Percentiles rank a stretch among this genome's conserved stretches.
Evolutionary conservation across 2,888 invertebrate genomes (phyloP).

Genomic region (Nasonia oneida): DNA sequence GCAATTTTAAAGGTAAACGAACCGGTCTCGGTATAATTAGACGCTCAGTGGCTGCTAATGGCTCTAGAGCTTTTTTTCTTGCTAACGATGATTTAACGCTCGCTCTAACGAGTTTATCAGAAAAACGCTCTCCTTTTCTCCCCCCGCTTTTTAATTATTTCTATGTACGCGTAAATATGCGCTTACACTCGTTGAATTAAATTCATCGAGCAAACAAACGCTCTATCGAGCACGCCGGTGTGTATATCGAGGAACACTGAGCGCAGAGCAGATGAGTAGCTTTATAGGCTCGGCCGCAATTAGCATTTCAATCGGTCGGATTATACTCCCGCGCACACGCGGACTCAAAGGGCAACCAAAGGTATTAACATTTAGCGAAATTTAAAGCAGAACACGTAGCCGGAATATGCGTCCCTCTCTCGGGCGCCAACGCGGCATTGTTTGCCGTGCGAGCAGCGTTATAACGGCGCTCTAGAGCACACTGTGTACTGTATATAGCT

Average conservation of each 20-base stretch:
- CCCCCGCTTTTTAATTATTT: not conserved
- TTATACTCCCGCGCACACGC: not conserved
- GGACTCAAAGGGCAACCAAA: not conserved
- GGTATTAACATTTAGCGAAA: slow-evolving; percentile 22
- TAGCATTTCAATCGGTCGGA: slow-evolving; percentile 13
- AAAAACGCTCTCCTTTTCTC: not conserved
- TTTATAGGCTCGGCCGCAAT: slow-evolving; percentile 3
- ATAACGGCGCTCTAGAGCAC: too few relatives aligned
- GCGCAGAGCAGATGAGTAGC: not conserved
- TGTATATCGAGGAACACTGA: not conserved
- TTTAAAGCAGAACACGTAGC: slow-evolving; percentile 25
- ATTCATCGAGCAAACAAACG: not conserved
- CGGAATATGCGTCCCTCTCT: not conserved
- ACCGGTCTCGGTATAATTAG: slow-evolving; percentile 18
- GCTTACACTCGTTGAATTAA: not conserved
- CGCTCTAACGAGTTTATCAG: not conserved
- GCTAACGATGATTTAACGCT: not conserved
- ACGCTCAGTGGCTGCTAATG: slow-evolving; percentile 5
- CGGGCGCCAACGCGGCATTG: not conserved
- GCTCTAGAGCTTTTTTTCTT: not conserved
- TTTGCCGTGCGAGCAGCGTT: too few relatives aligned
- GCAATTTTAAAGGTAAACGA: slow-evolving; percentile 21
- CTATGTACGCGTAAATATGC: not conserved
- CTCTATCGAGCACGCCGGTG: not conserved
- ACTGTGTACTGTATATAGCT: not conserved